Base-by-base conservation (phyloP, 1,140 invertebrate genomes). In the Olivierus martensii region DNA sequence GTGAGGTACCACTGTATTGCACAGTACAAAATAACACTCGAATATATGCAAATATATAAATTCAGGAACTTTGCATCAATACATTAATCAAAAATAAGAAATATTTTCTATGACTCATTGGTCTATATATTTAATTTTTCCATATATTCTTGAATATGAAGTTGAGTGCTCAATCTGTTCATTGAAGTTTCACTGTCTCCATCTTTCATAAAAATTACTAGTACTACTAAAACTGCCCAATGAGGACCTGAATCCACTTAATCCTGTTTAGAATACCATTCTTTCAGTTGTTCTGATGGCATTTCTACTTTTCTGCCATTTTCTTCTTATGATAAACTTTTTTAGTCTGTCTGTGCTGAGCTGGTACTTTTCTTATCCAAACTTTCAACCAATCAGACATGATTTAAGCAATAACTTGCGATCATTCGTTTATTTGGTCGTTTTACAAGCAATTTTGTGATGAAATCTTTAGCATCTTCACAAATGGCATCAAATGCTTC, bases 291-390 rank as follows among this genome's bases (percentile, higher is more conserved):
- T 86, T 54, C 84, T 76, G 57, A 91, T 87, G 43, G 86, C 87
- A 69, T 86, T 91, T 59, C 86, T 85, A 61, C 85, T 89, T 86
- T 90, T 91, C 87, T 90, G 87, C 88, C 87, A 92, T 69, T 90
- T 91, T 65, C 87, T 75, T 56, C 86, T 72, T 57, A 88, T 82
- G 54, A 92, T 83, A 64, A 90, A 92, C 59, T 83, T 84, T 68
- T 89, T 90, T 7, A 91, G 72, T 69, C 90, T 89, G 55, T 87
- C 84, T 2, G 84, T 91, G 60, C 81, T 80, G 46, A 90, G 70
- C 56, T 77, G 78, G 42, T 76, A 52, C 75, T 77, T 56, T 79
- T 81, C 21, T 71, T 73, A 56, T 73, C 74, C 47, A 73, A 74
- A 55, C 78, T 73, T 58, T 76, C 77, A 44, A 73, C 73, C 58